These are phyloP conservation scores for Agapornis roseicollis DNA, from an alignment of 2,113 vertebrate species.

Conservation along the genomic window DNA sequence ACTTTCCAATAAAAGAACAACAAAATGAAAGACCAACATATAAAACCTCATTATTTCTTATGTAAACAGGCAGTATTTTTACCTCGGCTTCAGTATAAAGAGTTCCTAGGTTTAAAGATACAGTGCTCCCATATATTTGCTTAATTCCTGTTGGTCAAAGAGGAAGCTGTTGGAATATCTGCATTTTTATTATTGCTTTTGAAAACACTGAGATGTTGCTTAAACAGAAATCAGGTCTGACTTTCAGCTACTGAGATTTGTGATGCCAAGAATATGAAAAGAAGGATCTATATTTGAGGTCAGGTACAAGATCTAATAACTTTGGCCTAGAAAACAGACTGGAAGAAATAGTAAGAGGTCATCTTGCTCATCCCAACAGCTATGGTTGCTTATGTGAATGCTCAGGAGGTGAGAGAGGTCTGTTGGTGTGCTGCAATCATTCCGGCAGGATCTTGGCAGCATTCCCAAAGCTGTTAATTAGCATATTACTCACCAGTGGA, in stretches of 20 bases:
- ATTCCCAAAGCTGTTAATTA: slow-evolving; percentile 50
- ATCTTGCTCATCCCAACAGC: not conserved
- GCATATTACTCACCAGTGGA: slow-evolving; percentile 39
- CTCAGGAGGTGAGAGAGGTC: not conserved
- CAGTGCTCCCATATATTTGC: not conserved
- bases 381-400: not conserved
- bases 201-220: not conserved
- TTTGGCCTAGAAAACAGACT: not conserved
- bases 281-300: not conserved
- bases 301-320: not conserved
- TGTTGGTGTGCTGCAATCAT: not conserved
- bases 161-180: not conserved
- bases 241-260: not conserved
- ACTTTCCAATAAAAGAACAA: not conserved
- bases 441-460: slow-evolving; percentile 8
- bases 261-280: not conserved
- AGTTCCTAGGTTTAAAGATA: not conserved
- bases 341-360: not conserved
- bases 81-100: not conserved
- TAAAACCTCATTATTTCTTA: not conserved
- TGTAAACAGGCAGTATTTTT: not conserved
- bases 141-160: not conserved
- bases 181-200: not conserved
- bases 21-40: not conserved
- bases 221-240: not conserved